A percentile compares a stretch with the other conserved stretches of the same genome.
phyloP scores from a whole-genome alignment of 2,113 vertebrate species.

The Rattus norvegicus region GRCr8 NC_086021.1:140568501-140569000 shows the following conservation, averaged over 20 bases:
- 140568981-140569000: background rate
- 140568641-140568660: slow-evolving; percentile 92
- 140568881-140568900: background rate
- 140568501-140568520: slow-evolving; percentile 96
- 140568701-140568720: slow-evolving; percentile 9
- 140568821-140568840: background rate
- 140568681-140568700: slow-evolving; percentile 75
- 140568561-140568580: slow-evolving; percentile 94
- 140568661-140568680: slow-evolving; percentile 91
- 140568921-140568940: slow-evolving; percentile 28
- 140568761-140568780: background rate
- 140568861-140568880: background rate
- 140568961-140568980: background rate
- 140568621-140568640: slow-evolving; percentile 93
- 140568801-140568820: background rate
- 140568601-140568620: slow-evolving; percentile 91
- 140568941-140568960: background rate
- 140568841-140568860: background rate
- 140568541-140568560: slow-evolving; percentile 98
- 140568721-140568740: slow-evolving; percentile 23
- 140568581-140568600: slow-evolving; percentile 93
- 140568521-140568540: slow-evolving; percentile 97
- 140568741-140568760: background rate
- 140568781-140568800: background rate
- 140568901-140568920: slow-evolving; percentile 32